Evolutionary conservation across 2,797 vertebrate genomes (phyloP).

Genomic region (Australoheros facetus): DNA sequence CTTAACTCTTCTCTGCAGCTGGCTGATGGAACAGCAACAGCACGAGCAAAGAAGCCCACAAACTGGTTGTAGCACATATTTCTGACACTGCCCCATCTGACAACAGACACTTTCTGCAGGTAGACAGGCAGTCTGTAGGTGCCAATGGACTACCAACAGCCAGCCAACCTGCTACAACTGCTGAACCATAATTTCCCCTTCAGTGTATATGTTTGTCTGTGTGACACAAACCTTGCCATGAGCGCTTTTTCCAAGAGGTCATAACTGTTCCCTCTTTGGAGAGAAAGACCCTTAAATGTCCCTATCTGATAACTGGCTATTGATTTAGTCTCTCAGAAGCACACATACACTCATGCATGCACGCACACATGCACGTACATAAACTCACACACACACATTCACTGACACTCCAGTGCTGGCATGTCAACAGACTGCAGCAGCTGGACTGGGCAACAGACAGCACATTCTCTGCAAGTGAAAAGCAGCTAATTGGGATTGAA

Average conservation of each 20-base stretch:
- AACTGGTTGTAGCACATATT: background rate
- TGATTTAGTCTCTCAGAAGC: slow-evolving; percentile 54
- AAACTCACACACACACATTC: slow-evolving; percentile 17
- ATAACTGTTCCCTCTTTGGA: slow-evolving; percentile 31
- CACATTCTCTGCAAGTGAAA: slow-evolving; percentile 50
- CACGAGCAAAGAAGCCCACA: background rate
- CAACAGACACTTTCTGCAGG: background rate
- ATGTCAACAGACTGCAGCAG: slow-evolving; percentile 54
- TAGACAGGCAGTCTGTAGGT: background rate
- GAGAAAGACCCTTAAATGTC: slow-evolving; percentile 37
- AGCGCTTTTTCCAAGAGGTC: slow-evolving; percentile 43
- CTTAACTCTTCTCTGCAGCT: background rate
- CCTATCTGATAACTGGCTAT: slow-evolving; percentile 58
- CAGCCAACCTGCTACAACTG: too few relatives aligned
- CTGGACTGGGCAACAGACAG: slow-evolving; percentile 41
- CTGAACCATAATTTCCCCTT: too few relatives aligned
- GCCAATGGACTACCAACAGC: background rate
- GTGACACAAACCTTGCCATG: slow-evolving; percentile 30
- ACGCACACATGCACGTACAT: slow-evolving; percentile 10
- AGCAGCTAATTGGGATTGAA: slow-evolving; percentile 68
- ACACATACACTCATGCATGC: background rate
- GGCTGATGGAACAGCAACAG: background rate
- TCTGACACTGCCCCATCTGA: background rate
- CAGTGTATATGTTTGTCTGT: background rate
- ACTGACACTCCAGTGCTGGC: slow-evolving; percentile 14